Evolutionary conservation across 2,113 vertebrate species (phyloP).

Genomic region (Lanius collurio): DNA sequence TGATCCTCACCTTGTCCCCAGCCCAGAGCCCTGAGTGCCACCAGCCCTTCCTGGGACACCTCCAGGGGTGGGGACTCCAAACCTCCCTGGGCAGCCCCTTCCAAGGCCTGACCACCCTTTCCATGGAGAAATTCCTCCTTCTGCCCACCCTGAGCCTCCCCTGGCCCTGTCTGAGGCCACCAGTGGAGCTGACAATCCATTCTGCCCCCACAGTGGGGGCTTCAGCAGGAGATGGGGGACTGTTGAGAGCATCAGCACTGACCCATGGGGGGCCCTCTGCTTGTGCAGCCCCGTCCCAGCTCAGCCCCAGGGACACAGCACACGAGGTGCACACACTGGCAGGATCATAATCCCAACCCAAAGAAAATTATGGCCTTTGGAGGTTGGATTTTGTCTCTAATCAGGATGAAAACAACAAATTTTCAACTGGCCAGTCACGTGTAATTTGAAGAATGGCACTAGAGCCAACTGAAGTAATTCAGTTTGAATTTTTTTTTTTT

Average conservation of each 20-base stretch:
- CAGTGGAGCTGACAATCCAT: not conserved
- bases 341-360: not conserved
- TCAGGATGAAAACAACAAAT: not conserved
- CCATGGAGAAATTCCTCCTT: not conserved
- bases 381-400: not conserved
- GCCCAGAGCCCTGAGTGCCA: not conserved
- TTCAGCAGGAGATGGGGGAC: not conserved
- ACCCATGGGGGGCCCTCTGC: not conserved
- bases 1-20: not conserved
- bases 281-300: not conserved
- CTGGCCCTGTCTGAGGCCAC: not conserved
- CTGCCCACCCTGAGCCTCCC: rapidly evolving
- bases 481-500: not conserved
- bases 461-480: not conserved
- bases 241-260: not conserved
- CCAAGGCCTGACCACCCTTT: not conserved
- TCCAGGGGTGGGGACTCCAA: not conserved
- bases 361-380: not conserved
- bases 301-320: not conserved
- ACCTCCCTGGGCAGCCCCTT: not conserved
- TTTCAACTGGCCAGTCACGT: not conserved
- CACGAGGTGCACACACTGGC: not conserved
- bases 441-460: not conserved
- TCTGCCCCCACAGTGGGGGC: not conserved
- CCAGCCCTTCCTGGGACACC: not conserved